These are phyloP conservation scores for Zootoca vivipara DNA, from an alignment of 2,113 vertebrate species.

Conservation along the genomic window DNA sequence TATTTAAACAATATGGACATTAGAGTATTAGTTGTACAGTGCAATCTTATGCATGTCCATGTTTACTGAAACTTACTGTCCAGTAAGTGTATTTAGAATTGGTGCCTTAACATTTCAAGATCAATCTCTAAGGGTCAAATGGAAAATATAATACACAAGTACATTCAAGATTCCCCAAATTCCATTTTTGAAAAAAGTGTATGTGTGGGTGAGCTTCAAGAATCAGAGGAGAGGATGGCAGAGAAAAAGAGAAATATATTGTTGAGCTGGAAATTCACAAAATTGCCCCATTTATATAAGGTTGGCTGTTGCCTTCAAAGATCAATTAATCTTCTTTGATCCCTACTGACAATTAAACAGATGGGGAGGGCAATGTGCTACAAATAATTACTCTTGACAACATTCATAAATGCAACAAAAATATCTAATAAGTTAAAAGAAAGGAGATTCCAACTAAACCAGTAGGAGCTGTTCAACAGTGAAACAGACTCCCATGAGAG, in stretches of 20 bases:
- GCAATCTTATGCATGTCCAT: not conserved
- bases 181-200: not conserved
- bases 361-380: not conserved
- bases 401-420: not conserved
- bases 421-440: not conserved
- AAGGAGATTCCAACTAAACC: too few relatives aligned
- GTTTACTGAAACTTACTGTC: not conserved
- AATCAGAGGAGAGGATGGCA: not conserved
- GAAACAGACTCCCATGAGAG: too few relatives aligned
- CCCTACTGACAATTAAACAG: not conserved
- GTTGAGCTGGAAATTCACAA: not conserved
- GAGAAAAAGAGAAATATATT: not conserved
- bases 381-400: not conserved
- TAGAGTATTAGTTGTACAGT: not conserved
- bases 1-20: conserved; percentile 13
- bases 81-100: not conserved
- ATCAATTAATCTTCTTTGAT: not conserved
- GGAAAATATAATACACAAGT: not conserved
- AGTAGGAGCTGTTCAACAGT: too few relatives aligned
- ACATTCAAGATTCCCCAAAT: not conserved
- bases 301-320: not conserved
- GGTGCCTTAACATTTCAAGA: not conserved
- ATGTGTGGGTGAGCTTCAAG: not conserved
- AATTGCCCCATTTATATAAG: not conserved
- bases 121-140: not conserved